These are phyloP conservation scores for Diachasmimorpha longicaudata DNA, from an alignment of 1,140 invertebrate species.

Conservation along the genomic window DNA sequence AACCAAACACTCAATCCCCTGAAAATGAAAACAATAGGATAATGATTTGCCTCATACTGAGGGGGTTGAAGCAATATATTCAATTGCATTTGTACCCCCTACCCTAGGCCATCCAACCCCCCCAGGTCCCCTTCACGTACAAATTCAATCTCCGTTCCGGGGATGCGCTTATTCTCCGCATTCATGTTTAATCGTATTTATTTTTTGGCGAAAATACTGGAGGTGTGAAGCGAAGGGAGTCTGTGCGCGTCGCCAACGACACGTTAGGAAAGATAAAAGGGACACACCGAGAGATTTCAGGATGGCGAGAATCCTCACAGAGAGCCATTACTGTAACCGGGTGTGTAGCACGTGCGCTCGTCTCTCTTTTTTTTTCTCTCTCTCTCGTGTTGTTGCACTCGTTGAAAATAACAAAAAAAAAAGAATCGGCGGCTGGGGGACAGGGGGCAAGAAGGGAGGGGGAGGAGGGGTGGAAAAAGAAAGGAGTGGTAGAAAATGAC, in stretches of 20 bases:
- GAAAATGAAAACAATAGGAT: neutral
- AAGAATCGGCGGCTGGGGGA: too few relatives aligned
- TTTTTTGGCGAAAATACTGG: neutral
- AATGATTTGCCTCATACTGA: neutral
- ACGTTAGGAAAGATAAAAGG: slow-evolving; percentile 22
- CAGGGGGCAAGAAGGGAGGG: too few relatives aligned
- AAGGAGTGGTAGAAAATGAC: neutral
- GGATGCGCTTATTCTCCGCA: neutral
- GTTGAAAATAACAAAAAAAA: neutral
- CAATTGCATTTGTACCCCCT: neutral
- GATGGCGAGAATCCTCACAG: slow-evolving; percentile 3
- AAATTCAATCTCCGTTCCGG: neutral
- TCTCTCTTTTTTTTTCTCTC: neutral
- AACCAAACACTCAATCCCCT: neutral
- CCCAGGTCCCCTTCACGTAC: neutral
- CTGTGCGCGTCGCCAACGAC: neutral
- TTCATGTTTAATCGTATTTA: neutral
- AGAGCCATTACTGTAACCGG: neutral
- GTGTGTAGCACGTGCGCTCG: slow-evolving; percentile 25
- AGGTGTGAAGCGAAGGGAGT: neutral
- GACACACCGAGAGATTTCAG: neutral
- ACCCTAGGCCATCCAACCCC: too few relatives aligned
- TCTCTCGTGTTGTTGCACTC: neutral
- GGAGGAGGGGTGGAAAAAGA: neutral
- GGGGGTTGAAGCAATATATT: neutral